Base-by-base conservation (phyloP, 1,140 invertebrate species). In the Drosophila varians region DNA sequence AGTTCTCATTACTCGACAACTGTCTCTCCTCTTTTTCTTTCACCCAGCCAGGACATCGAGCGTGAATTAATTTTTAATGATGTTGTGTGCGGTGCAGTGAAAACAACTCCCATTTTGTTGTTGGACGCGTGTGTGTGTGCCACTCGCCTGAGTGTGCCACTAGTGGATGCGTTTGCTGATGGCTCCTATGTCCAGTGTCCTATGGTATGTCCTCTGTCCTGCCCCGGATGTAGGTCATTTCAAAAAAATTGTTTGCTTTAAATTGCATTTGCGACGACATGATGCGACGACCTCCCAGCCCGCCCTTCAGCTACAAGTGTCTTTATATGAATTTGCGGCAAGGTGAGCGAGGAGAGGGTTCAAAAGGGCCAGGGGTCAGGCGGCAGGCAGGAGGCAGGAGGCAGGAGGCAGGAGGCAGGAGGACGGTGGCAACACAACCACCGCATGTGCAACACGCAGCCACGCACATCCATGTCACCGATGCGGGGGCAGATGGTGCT, bases 51-150 rank as follows among this genome's bases (percentile, higher is more conserved):
- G 82, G 66, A 77, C 82, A 87, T 87, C 74, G 82, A 87, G 82
- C 82, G 82, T 87, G 77, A 87, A 87, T 87, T 87, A 87, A 87
- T 87, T 88, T 87, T 87, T 87, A 87, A 87, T 87, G 82, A 87
- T 82, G 82, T 87, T 87, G 82, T 82, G 71, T 74, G 46, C 69
- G 53, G 74, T 61, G 71, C 58, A 43, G 55, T 65, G 74, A 64
- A 76, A 80, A 71, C 76, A 64, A 74, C 76, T 87, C 48, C 55
- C 69, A 77, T 76, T 86, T 74, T 71, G 68, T 72, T 61, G 74
- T 42, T 64, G 23, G 46, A 49, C 70, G 69, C 21, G 43, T 68
- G 66, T 58, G 68, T 60, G 75, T 58, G 51, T 69, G 49, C 2
- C 21, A 21, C 21, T 21, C 4, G 21, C 14, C 48, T 47, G 62